These are phyloP conservation scores for Lottia scabra DNA, from an alignment of 2,888 invertebrate genomes.

Conservation along the genomic window DNA sequence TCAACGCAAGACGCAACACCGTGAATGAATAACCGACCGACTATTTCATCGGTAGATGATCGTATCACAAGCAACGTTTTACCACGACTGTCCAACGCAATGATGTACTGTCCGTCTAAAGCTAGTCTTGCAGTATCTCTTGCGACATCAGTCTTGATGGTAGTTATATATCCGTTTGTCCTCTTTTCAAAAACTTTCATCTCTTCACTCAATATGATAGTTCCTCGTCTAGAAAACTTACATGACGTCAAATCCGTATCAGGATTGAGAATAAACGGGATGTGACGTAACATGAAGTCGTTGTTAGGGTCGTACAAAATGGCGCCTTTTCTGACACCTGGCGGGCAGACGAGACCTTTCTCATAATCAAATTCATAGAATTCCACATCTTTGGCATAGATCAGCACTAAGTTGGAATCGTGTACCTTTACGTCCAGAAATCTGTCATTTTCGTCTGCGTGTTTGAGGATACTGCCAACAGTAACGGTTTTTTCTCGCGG, in stretches of 20 bases:
- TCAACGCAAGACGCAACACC: conserved; percentile 48
- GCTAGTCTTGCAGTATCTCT: conserved; percentile 34
- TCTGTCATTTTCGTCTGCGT: conserved; percentile 37
- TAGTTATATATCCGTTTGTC: conserved; percentile 7
- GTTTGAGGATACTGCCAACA: conserved; percentile 39
- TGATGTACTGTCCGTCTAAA: conserved; percentile 52
- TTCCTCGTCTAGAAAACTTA: conserved; percentile 39
- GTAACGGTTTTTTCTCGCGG: conserved; percentile 24
- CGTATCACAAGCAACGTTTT: conserved; percentile 47
- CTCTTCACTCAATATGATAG: conserved; percentile 42
- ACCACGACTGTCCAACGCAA: conserved; percentile 44
- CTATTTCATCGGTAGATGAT: conserved; percentile 37
- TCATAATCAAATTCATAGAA: conserved; percentile 40
- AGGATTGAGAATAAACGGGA: conserved; percentile 38
- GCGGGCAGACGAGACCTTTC: conserved; percentile 41
- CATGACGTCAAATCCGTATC: conserved; percentile 33
- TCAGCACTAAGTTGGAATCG: conserved; percentile 38
- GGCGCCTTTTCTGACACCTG: conserved; percentile 43
- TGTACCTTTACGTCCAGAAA: conserved; percentile 42
- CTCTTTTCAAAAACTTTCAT: conserved; percentile 36
- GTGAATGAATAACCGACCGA: conserved; percentile 52
- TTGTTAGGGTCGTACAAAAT: conserved; percentile 48
- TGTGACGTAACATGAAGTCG: conserved; percentile 39
- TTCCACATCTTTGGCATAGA: conserved; percentile 44
- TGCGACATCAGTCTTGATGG: conserved; percentile 28